These are phyloP conservation scores for Alauda arvensis DNA, from an alignment of 2,797 vertebrate species.

Conservation along the genomic window DNA sequence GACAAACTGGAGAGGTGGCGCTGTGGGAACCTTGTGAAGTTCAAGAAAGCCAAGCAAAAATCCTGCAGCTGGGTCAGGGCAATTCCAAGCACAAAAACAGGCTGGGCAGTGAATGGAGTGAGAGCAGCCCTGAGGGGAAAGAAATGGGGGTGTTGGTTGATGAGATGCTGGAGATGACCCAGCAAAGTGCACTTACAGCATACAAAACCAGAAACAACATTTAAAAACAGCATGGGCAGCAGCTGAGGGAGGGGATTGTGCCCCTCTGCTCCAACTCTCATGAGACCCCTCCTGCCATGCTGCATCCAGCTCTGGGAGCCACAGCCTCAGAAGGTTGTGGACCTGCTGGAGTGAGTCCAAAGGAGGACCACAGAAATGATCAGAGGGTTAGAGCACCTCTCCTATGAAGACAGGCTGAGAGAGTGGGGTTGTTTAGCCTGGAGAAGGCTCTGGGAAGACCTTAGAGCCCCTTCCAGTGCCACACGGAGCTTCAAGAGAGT, in stretches of 20 bases:
- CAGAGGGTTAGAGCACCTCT: background rate
- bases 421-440: background rate
- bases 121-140: background rate
- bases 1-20: background rate
- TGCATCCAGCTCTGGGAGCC: background rate
- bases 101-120: background rate
- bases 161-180: accelerated
- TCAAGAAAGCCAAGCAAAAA: background rate
- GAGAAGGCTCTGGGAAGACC: background rate
- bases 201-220: too few relatives aligned
- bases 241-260: background rate
- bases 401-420: background rate
- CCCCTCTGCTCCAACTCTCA: background rate
- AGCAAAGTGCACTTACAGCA: background rate
- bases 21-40: background rate
- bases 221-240: too few relatives aligned
- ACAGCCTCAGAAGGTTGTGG: background rate
- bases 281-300: background rate
- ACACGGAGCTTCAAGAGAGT: background rate
- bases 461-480: background rate
- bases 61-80: background rate
- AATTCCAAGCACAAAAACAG: background rate
- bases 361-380: background rate
- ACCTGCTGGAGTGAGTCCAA: background rate
- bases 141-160: too few relatives aligned